These are phyloP conservation scores for Hylaeus anthracinus DNA, from an alignment of 1,140 invertebrate genomes.

Conservation along the genomic window DNA sequence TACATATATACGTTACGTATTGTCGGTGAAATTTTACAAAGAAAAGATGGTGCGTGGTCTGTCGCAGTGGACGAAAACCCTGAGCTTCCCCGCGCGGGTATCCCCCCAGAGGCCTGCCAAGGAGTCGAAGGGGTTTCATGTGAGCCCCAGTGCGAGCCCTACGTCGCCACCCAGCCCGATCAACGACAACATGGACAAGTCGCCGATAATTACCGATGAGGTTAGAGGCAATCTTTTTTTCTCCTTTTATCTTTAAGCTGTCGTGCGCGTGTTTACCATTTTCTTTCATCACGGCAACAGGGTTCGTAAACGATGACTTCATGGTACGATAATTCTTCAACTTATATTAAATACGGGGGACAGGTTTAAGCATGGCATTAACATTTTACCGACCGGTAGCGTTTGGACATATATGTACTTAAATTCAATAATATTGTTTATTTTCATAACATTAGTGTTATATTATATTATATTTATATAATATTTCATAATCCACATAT, in stretches of 20 bases:
- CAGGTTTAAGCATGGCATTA: no score
- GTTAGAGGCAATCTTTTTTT: conserved; percentile 57
- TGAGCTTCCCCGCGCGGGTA: conserved; percentile 91
- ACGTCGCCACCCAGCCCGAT: conserved; percentile 81
- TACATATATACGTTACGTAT: background rate
- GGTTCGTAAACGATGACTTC: no score
- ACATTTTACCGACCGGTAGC: no score
- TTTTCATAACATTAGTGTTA: no score
- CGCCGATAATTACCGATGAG: conserved; percentile 78
- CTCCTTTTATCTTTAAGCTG: background rate
- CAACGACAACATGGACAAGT: conserved; percentile 79
- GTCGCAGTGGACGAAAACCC: conserved; percentile 92
- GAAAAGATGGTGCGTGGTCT: conserved; percentile 89
- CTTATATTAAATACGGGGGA: no score
- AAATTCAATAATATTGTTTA: no score
- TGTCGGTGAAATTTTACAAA: conserved; percentile 18
- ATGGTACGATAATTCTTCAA: no score
- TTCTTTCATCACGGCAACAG: background rate
- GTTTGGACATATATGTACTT: no score
- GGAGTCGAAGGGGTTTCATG: conserved; percentile 80
- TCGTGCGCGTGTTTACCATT: background rate
- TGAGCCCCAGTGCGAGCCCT: conserved; percentile 78
- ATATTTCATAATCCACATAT: no score
- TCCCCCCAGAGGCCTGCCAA: conserved; percentile 89
- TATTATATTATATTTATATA: no score